Evolutionary conservation across 2,113 vertebrate species (phyloP).

Genomic region (Mystacornis crossleyi): DNA sequence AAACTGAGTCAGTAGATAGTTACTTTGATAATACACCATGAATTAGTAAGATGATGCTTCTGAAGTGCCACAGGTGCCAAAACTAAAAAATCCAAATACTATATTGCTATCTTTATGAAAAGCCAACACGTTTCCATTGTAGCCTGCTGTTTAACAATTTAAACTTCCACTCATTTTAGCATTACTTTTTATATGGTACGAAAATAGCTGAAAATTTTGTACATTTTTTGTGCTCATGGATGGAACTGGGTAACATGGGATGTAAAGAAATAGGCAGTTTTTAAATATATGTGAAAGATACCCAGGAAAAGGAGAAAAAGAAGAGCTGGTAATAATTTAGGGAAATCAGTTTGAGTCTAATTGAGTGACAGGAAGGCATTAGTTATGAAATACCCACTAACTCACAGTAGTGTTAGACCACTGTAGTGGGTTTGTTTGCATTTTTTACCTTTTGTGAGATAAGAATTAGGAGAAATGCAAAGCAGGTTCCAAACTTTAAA

Average conservation of each 20-base stretch:
- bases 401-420: not conserved
- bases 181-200: not conserved
- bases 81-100: not conserved
- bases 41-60: not conserved
- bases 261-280: not conserved
- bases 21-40: not conserved
- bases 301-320: not conserved
- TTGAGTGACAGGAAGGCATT: not conserved
- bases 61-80: not conserved
- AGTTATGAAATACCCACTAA: not conserved
- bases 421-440: no score
- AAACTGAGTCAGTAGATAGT: not conserved
- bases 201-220: not conserved
- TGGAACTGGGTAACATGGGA: not conserved
- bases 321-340: not conserved
- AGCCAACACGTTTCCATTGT: not conserved
- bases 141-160: not conserved
- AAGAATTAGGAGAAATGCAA: no score
- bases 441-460: no score
- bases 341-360: not conserved
- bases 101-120: not conserved
- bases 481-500: no score
- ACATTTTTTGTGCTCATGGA: not conserved
- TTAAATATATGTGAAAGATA: not conserved
- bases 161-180: not conserved